Evolutionary conservation across 2,888 invertebrate genomes (phyloP), one percentile per base, ranked within the genome.

Genomic region (Meta bourneti): DNA sequence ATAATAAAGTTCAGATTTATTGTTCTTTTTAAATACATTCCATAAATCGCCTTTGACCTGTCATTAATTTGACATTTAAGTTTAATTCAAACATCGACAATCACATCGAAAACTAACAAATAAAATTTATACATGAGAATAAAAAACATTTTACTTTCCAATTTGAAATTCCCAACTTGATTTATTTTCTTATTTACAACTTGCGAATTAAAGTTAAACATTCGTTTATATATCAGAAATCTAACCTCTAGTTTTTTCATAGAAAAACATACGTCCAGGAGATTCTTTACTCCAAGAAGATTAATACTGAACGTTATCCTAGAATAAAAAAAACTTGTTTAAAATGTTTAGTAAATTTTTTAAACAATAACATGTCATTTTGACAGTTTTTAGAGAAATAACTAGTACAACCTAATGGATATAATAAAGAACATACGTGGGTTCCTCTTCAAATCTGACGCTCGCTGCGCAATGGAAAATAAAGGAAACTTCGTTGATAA

Each of bases 381-480:
- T 16, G 11, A 61, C 61, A 2, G 34, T 34, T 8, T 61, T 61
- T 61, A 61, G 1, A 34, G 34, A 34, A 34, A 34, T 4, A 4
- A 34, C 34, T 4, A 34, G 34, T 34, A 34, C 34, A 34, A 34
- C 34, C 34, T 34, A 34, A 34, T 34, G 34, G 34, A 34, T 34
- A 34, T 34, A 34, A 2, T 34, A 19, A 34, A n/a, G 16, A 49
- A 69, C 93, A 93, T 93, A 95, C 95, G 94, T 94, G n/a, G 96
- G 94, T 20, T 95, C 95, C 93, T 96, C 96, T 93, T 96, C 95
- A 93, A 96, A 96, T 92, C 95, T 94, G 61, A 96, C 95, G 6
- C 95, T 96, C n/a, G 96, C 96, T 13, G 96, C 96, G 92, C 95
- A 95, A 93, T 96, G 96, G 93, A 96, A 95, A 11, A 96, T 95